phyloP scores from a whole-genome alignment of 2,113 vertebrate species.

The Dascyllus trimaculatus region DNA sequence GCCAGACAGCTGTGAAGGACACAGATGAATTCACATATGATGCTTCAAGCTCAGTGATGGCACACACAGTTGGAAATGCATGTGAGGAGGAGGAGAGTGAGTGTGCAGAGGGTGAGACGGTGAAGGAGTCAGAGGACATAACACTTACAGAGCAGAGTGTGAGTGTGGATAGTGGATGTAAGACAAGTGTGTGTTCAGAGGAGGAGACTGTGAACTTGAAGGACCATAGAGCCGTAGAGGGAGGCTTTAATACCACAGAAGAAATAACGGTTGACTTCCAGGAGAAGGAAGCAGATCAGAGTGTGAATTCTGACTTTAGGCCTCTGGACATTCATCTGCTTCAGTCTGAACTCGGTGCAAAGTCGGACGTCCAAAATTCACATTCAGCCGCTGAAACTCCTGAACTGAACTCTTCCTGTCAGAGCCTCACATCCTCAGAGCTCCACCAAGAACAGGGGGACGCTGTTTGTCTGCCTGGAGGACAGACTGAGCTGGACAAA shows the following conservation, averaged over 20 bases:
- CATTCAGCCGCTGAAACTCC: background rate
- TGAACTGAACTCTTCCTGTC: background rate
- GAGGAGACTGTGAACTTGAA: background rate
- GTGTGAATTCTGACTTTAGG: background rate
- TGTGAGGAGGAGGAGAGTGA: background rate
- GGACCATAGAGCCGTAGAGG: background rate
- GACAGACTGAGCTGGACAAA: background rate
- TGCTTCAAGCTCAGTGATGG: background rate
- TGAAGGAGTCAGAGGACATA: background rate
- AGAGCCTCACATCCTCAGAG: background rate
- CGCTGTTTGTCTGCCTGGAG: background rate
- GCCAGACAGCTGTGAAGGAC: background rate
- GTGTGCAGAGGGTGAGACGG: background rate
- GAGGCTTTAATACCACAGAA: background rate
- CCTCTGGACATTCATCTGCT: background rate
- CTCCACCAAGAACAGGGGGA: background rate
- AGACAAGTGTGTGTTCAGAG: background rate
- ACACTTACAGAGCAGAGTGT: background rate
- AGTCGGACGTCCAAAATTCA: background rate
- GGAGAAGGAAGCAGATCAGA: slow-evolving; percentile 10
- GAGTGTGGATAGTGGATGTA: background rate
- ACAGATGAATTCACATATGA: background rate
- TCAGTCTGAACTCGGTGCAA: background rate
- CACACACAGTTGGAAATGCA: background rate
- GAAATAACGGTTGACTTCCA: background rate